Evolutionary conservation across 2,888 invertebrate species (phyloP), one percentile per base, ranked within the genome.

Genomic region (Polia nebulosa): DNA sequence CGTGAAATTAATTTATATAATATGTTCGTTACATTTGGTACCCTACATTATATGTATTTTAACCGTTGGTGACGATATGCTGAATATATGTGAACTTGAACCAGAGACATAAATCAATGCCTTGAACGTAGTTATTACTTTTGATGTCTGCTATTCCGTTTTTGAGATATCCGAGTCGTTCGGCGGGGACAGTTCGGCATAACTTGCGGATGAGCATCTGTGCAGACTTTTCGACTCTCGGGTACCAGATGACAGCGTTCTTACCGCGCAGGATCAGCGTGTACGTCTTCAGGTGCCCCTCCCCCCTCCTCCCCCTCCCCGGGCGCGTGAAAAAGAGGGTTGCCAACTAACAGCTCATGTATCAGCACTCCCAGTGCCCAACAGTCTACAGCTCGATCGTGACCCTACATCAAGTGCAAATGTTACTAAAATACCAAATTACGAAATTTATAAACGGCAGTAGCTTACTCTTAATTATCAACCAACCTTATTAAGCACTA

Each of bases 271-370:
- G 95, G 84, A 99, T 99, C 81, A 98, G 97, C 82, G 98, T 99
- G 93, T 99, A 99, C 0, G 99, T 99, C 91, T 98, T 98, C 97
- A 99, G 98, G 88, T 99, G 98, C 93, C 98, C 99, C 22, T n/a
- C n/a, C n/a, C n/a, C n/a, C n/a, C n/a, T n/a, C n/a, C n/a, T n/a
- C n/a, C n/a, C n/a, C n/a, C n/a, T 97, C 96, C 36, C 98, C 99
- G 8, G 97, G 95, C 17, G 98, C 99, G 32, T 98, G 96, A 94
- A 99, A 99, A 0, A 99, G 99, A 39, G 99, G 98, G 87, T 97
- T 97, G 60, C 99, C 99, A 7, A 98, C 97, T 15, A 99, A 93
- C 70, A 99, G 94, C 91, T 99, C 99, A 90, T 97, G 98, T 71
- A 98, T 97, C 75, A 99, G 96, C 68, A 98, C 97, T 8, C 99